Evolutionary conservation across 2,797 vertebrate species (phyloP), one percentile per base, ranked within the genome.

Genomic region (Coregonus ussuriensis): DNA sequence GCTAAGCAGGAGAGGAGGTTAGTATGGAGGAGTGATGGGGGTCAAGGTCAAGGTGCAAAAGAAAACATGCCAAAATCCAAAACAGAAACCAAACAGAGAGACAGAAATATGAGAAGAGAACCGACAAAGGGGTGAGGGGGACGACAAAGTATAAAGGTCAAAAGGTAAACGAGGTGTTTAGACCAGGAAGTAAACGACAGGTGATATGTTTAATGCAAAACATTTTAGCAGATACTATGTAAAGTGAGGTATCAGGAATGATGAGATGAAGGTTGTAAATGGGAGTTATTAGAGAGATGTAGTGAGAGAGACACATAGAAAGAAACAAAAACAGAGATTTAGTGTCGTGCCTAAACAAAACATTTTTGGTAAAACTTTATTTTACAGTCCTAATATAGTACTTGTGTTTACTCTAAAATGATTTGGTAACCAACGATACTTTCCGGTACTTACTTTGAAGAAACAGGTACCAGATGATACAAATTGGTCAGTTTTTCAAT

Each of bases 281-380:
- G 9, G 31, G 63, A 41, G 65, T 13, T 29, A 72, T 29, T 16
- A 16, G 3, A 68, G 47, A 77, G 14, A 25, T 4, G 72, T 31
- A 79, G 5, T 15, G 0, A 76, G 1, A 77, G 1, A 47, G 71
- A 69, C 25, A 66, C 3, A 82, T 68, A 85, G 37, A 87, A 41
- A n/a, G 14, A 35, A 25, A 79, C 62, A 72, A 81, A 75, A 66
- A 33, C 78, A 35, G 63, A 41, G 71, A 3, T n/a, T 87, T 78
- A 89, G 83, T 78, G 21, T 74, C 59, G 70, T 79, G 79, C 79
- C 9, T 11, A 13, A 41, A 35, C 69, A 72, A n/a, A 69, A 63
- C 63, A 52, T 69, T 63, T 53, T 21, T 25, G 59, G 59, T 63
- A 63, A 63, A 21, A 63, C 59, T 63, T 63, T 63, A 63, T 63